Percentiles rank a stretch among this genome's conserved stretches.
Evolutionary conservation across 2,888 invertebrate genomes (phyloP).

Genomic region (Quadroppia sp.): DNA sequence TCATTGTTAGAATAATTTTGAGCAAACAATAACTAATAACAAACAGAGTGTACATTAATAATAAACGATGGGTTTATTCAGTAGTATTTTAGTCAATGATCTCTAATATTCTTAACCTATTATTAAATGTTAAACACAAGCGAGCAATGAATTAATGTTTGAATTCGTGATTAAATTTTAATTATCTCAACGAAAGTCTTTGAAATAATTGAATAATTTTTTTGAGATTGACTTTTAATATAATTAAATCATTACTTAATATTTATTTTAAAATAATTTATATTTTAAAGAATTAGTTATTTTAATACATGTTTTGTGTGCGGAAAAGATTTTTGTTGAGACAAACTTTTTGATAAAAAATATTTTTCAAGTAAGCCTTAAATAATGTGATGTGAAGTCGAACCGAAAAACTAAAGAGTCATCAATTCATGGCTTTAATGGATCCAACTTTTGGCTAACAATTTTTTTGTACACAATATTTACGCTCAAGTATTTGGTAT

Average conservation of each 20-base stretch:
- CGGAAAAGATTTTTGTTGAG: background rate
- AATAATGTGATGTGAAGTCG: background rate
- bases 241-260: no score
- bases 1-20: no score
- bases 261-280: background rate
- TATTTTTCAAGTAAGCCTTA: background rate
- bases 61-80: background rate
- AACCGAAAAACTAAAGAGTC: constrained; percentile 7
- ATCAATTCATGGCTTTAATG: constrained; percentile 24
- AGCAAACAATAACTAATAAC: no score
- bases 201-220: background rate
- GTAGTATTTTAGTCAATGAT: background rate
- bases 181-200: background rate
- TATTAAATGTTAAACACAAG: background rate
- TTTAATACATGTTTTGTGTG: no score
- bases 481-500: background rate
- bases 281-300: no score
- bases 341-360: background rate
- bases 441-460: background rate
- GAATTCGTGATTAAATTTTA: background rate
- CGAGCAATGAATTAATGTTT: background rate
- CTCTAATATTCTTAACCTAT: background rate
- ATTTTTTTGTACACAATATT: background rate
- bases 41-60: background rate
- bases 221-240: no score